phyloP scores from a whole-genome alignment of 2,113 vertebrate species.

The Chaetura pelagica region DNA sequence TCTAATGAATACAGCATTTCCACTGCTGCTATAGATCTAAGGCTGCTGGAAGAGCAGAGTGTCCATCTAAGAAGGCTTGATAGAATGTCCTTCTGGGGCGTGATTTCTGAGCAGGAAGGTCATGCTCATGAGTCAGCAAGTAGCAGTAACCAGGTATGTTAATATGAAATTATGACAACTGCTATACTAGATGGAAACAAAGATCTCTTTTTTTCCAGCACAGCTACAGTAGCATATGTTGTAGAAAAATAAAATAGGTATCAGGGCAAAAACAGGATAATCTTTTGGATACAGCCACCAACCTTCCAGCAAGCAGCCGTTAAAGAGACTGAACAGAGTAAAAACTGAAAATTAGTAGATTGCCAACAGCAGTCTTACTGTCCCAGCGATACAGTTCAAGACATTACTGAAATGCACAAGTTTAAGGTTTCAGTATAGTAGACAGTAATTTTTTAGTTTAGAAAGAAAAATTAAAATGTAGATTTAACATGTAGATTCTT shows the following conservation, averaged over 20 bases:
- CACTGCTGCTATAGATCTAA: background rate
- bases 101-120: background rate
- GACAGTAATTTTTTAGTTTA: background rate
- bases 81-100: background rate
- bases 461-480: background rate
- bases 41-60: background rate
- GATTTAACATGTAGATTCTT: background rate
- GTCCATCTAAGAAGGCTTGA: background rate
- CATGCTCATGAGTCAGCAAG: background rate
- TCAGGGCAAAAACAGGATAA: background rate
- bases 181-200: background rate
- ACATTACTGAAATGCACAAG: background rate
- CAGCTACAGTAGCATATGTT: accelerated
- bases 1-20: background rate
- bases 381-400: background rate
- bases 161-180: background rate
- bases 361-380: background rate
- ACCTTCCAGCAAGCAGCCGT: background rate
- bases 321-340: background rate
- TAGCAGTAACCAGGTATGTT: background rate
- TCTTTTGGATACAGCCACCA: background rate
- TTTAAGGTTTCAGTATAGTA: background rate
- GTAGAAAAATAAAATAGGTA: background rate
- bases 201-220: background rate
- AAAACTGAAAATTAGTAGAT: background rate